A percentile compares a stretch with the other conserved stretches of the same genome.
Conservation (phyloP, 2,113 vertebrate species). For the Zosterops japonicus region DNA sequence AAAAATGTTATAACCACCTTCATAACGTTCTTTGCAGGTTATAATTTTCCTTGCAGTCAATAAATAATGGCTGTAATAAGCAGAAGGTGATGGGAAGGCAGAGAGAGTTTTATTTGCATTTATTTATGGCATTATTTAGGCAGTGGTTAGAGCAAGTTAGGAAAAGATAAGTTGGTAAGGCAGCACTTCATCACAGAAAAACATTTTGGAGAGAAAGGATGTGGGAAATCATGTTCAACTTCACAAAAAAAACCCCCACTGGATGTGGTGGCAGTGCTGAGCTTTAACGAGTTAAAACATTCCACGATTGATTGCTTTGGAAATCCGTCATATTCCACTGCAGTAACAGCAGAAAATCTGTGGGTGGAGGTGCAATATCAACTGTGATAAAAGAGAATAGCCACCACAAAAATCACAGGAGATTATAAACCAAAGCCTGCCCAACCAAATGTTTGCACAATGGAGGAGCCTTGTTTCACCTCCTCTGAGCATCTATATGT, state of each 20-base stretch:
- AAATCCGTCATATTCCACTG: not conserved
- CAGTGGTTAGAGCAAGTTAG: not conserved
- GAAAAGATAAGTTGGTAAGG: not conserved
- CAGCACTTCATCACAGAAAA: not conserved
- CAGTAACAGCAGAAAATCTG: not conserved
- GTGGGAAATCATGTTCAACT: not conserved
- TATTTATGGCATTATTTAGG: not conserved
- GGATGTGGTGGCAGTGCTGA: not conserved
- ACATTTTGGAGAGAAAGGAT: not conserved
- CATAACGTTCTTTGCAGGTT: not conserved
- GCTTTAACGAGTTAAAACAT: not conserved
- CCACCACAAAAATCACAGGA: not conserved
- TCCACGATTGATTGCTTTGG: not conserved
- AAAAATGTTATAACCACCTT: not conserved
- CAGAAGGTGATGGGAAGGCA: not conserved
- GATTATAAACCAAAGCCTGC: not conserved
- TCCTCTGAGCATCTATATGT: fast-evolving
- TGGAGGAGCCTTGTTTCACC: not conserved
- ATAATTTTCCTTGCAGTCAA: not conserved
- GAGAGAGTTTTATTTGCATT: not conserved
- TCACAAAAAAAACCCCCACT: too few species aligned
- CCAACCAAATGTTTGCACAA: not conserved
- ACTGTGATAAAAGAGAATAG: not conserved
- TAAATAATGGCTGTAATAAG: not conserved
- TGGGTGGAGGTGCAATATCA: not conserved